Conservation (phyloP, 2,888 invertebrate genomes). For the Punctoribates punctum region DNA sequence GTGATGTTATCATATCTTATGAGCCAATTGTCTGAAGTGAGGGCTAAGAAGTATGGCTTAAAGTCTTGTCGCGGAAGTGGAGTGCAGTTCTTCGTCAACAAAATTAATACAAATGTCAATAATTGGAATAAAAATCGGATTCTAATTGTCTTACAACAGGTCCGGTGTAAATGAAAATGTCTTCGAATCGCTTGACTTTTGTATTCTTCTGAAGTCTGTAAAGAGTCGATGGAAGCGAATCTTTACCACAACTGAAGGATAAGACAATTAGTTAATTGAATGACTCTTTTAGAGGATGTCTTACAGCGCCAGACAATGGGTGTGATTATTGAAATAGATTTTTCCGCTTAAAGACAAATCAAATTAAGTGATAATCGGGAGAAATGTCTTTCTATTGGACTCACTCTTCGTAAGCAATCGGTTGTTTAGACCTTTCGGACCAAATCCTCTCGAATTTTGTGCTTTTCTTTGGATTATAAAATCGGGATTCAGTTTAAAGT, state of each 20-base stretch:
- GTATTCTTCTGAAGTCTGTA: slow-evolving; percentile 32
- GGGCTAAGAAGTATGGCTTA: slow-evolving; percentile 36
- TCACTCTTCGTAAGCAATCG: slow-evolving; percentile 33
- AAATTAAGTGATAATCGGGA: too few relatives aligned
- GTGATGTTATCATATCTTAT: slow-evolving; percentile 37
- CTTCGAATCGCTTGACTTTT: slow-evolving; percentile 30
- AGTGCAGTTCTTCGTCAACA: neutral
- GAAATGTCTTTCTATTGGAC: too few relatives aligned
- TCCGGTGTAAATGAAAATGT: slow-evolving; percentile 30
- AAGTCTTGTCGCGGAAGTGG: slow-evolving; percentile 21
- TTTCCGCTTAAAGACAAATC: slow-evolving; percentile 7
- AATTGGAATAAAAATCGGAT: too few relatives aligned
- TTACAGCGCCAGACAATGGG: slow-evolving; percentile 14
- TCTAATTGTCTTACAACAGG: slow-evolving; percentile 29
- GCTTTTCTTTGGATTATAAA: slow-evolving; percentile 44
- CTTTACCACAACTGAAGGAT: slow-evolving; percentile 18
- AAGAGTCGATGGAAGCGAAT: slow-evolving; percentile 22
- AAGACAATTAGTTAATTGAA: neutral
- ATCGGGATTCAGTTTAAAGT: neutral
- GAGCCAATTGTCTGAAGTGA: slow-evolving; percentile 39
- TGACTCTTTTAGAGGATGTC: neutral
- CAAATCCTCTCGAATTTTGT: slow-evolving; percentile 32
- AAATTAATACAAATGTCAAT: neutral
- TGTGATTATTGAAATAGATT: slow-evolving; percentile 37
- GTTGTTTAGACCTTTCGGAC: slow-evolving; percentile 13